A percentile compares a stretch with the other conserved stretches of the same genome.
Conservation (phyloP, 2,113 vertebrate genomes). For the Triplophysa dalaica region DNA sequence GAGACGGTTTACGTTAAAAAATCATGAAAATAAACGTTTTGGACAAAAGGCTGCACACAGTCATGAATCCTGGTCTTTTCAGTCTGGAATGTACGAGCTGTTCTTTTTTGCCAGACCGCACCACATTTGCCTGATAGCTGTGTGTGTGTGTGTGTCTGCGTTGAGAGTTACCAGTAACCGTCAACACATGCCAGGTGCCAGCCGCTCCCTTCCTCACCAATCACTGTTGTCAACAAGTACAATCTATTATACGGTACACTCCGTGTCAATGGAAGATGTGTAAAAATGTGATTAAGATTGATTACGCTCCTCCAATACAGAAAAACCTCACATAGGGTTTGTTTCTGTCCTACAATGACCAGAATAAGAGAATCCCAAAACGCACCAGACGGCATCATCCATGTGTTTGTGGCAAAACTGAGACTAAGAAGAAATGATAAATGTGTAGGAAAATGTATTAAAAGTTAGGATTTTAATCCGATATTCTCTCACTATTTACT, state of each 20-base stretch:
- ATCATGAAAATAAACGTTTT: slow-evolving; percentile 13
- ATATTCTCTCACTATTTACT: too few relatives aligned
- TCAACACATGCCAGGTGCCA: slow-evolving; percentile 53
- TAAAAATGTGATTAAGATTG: neutral
- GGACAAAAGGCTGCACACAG: slow-evolving; percentile 34
- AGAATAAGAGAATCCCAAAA: neutral
- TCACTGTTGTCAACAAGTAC: slow-evolving; percentile 12
- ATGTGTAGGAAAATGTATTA: too few relatives aligned
- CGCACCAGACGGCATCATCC: too few relatives aligned
- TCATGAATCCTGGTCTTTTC: slow-evolving; percentile 40
- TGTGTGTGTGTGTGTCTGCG: slow-evolving; percentile 36
- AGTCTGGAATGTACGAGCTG: slow-evolving; percentile 50
- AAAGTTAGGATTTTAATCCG: too few relatives aligned
- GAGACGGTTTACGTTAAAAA: too few relatives aligned
- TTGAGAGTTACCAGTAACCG: slow-evolving; percentile 53
- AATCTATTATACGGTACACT: neutral
- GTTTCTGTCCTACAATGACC: neutral
- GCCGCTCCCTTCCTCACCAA: slow-evolving; percentile 43
- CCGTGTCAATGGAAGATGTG: neutral
- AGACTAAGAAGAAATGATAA: too few relatives aligned
- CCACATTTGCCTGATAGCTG: slow-evolving; percentile 46
- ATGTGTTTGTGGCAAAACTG: too few relatives aligned
- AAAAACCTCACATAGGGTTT: neutral
- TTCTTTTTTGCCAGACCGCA: slow-evolving; percentile 56
- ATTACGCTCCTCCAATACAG: neutral